Base-by-base conservation (phyloP, 2,797 vertebrate genomes). In the Macropodus opercularis region DNA sequence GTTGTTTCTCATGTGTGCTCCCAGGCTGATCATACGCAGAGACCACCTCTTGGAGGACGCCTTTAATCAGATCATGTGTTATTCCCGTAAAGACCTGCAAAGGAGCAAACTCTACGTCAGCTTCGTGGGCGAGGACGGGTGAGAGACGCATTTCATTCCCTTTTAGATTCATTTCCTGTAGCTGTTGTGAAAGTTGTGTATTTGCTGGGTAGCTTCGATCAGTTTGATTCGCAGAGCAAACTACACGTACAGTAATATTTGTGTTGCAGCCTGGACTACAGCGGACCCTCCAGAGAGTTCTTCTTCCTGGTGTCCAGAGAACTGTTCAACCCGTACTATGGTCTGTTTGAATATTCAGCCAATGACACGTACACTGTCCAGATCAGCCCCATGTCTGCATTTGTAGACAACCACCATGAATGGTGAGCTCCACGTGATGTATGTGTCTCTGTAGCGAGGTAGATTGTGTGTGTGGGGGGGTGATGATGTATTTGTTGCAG, bases 351-450 rank as follows among this genome's bases (percentile, higher is more conserved):
- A 78, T 98, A 98, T 85, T 98, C 97, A 27, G 97, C 97, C 85
- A 98, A 99, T 0, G 97, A 99, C 86, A 99, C 97, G 2, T 99
- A 99, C 80, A 99, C 97, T 36, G 97, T 99, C 74, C 97, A 99
- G 89, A 99, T 99, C 87, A 99, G 97, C 91, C 97, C 97, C 63
- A 99, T 99, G 97, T 99, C 97, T 65, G 97, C 97, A 65, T 99
- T 99, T 35, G 97, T 99, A 46, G 97, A 99, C 90, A 99, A 98
- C 93, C 97, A 99, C 80, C 97, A 99, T 3, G 97, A 99, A 75
- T 99, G 97, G 97, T 99, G 92, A 95, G 90, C n/a, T 26, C 39
- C 4, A 11, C n/a, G 3, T 21, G 12, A 6, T 46, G 10, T 27
- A 8, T 46, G 8, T 55, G 11, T 61, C 18, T 43, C 6, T 3